These are phyloP conservation scores for Catonia carolina DNA, from an alignment of 2,888 invertebrate species.

Conservation along the genomic window DNA sequence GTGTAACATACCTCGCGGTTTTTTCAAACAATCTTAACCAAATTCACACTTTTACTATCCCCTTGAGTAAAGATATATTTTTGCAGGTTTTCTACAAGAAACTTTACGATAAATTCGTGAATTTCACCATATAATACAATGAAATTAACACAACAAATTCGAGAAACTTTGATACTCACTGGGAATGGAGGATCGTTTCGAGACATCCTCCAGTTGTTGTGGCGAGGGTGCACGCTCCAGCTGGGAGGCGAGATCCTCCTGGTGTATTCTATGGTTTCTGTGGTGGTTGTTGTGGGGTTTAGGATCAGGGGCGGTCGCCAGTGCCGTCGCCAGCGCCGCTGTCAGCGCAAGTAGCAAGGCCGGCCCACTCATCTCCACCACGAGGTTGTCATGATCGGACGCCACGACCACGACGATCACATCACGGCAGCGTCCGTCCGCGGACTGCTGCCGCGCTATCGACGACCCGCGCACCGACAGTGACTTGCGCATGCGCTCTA, in stretches of 20 bases:
- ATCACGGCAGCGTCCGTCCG: slow-evolving; percentile 10
- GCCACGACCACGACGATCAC: slow-evolving; percentile 7
- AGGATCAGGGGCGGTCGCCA: background rate
- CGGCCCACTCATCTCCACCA: slow-evolving; percentile 11
- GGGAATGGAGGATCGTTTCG: slow-evolving; percentile 5
- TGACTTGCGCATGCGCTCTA: slow-evolving; percentile 5
- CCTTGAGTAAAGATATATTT: no score
- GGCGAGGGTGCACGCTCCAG: slow-evolving; percentile 23
- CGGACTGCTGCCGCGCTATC: slow-evolving; percentile 5
- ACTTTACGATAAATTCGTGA: no score
- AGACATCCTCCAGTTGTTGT: slow-evolving; percentile 5
- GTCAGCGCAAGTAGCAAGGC: slow-evolving; percentile 14
- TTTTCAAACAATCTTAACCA: no score
- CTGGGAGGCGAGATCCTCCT: slow-evolving; percentile 14
- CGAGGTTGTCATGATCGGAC: slow-evolving; percentile 5
- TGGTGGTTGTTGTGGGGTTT: slow-evolving; percentile 12
- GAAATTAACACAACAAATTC: no score
- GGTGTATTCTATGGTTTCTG: background rate
- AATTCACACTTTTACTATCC: no score
- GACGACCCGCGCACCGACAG: background rate
- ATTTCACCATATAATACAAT: no score
- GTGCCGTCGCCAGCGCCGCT: slow-evolving; percentile 7
- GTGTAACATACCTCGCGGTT: no score
- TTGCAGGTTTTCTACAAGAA: no score
- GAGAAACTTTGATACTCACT: background rate